Evolutionary conservation across 2,797 vertebrate genomes (phyloP).

Genomic region (Sternotherus odoratus): DNA sequence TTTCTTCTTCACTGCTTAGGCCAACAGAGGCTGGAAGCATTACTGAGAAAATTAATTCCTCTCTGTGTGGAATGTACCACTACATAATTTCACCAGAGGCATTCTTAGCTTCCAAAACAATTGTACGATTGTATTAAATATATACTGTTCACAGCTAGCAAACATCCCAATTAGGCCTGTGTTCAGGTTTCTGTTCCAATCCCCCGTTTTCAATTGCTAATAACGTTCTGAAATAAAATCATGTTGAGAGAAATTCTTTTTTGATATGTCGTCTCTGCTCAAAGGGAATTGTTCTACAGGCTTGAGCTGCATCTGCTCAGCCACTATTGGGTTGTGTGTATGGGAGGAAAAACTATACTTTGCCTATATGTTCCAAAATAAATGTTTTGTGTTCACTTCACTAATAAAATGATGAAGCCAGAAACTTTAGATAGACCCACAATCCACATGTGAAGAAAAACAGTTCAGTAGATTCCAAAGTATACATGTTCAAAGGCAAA

Average conservation of each 20-base stretch:
- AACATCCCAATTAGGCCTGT: background rate
- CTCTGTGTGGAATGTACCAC: background rate
- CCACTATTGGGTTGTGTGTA: background rate
- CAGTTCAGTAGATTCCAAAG: conserved; percentile 47
- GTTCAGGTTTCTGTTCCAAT: background rate
- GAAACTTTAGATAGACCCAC: conserved; percentile 47
- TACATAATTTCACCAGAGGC: background rate
- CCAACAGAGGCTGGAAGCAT: background rate
- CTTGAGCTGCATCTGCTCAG: conserved; percentile 32
- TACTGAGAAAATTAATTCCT: background rate
- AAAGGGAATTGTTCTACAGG: conserved; percentile 7
- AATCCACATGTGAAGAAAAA: conserved; percentile 37
- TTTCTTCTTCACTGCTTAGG: background rate
- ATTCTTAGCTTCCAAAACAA: background rate
- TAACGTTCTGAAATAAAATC: conserved; percentile 4
- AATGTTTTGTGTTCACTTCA: conserved; percentile 57
- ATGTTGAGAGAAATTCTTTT: conserved; percentile 29
- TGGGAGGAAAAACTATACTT: conserved; percentile 48
- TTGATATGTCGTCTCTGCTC: background rate
- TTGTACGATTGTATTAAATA: background rate
- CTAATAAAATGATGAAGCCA: conserved; percentile 61
- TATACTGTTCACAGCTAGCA: background rate
- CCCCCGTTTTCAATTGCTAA: background rate
- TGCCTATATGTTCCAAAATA: conserved; percentile 26
- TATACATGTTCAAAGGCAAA: conserved; percentile 27